Percentiles rank a stretch among this genome's conserved stretches.
Evolutionary conservation across 1,140 invertebrate species (phyloP).

Genomic region (Drosophila dunni): DNA sequence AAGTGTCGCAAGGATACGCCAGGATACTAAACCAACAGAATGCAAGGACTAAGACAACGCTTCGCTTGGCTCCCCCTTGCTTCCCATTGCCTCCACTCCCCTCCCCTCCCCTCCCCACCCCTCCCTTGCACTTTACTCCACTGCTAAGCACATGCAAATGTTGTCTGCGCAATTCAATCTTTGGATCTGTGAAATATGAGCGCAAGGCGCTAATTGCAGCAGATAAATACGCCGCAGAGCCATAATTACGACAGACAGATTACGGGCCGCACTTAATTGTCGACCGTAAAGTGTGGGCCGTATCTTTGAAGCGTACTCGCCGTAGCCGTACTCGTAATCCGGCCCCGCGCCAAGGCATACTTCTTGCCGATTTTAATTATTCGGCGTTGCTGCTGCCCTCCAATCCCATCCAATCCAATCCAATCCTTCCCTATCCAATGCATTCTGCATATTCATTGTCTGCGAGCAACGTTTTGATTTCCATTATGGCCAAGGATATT

Average conservation of each 20-base stretch:
- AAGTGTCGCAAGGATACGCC: neutral
- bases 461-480: conserved; percentile 64
- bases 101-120: too few species aligned
- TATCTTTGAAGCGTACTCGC: conserved; percentile 38
- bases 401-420: neutral
- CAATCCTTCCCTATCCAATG: neutral
- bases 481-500: conserved; percentile 50
- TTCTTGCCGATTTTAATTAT: conserved; percentile 74
- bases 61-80: too few species aligned
- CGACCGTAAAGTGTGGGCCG: conserved; percentile 64
- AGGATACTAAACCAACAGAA: neutral
- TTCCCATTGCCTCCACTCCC: too few species aligned
- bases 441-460: conserved; percentile 73
- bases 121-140: neutral
- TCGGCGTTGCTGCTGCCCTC: conserved; percentile 52
- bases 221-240: conserved; percentile 76
- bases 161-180: conserved; percentile 57
- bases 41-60: neutral
- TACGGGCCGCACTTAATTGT: conserved; percentile 75
- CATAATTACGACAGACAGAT: conserved; percentile 81
- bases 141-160: conserved; percentile 51
- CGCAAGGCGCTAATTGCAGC: conserved; percentile 71
- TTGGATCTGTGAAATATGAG: conserved; percentile 70
- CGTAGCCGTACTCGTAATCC: conserved; percentile 29
- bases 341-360: conserved; percentile 23